Evolutionary conservation across 2,888 invertebrate species (phyloP).

Genomic region (Blomia tropicalis): DNA sequence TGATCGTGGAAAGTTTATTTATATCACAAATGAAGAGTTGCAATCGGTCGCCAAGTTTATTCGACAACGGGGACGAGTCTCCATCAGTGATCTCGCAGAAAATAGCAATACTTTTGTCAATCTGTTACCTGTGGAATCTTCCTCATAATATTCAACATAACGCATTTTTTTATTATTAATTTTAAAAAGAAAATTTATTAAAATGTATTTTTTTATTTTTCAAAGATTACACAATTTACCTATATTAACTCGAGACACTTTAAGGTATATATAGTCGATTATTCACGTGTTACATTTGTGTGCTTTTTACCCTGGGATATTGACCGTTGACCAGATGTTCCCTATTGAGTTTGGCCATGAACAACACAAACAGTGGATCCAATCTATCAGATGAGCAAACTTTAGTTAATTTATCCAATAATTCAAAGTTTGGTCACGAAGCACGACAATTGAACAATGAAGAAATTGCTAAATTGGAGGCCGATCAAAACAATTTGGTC

Average conservation of each 20-base stretch:
- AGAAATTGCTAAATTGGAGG: slow-evolving; percentile 43
- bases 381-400: too few relatives aligned
- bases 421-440: slow-evolving; percentile 29
- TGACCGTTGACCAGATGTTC: background rate
- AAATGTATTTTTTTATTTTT: background rate
- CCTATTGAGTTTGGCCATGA: background rate
- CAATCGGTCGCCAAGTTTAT: slow-evolving; percentile 88
- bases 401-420: too few relatives aligned
- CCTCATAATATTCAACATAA: background rate
- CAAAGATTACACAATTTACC: background rate
- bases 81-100: slow-evolving; percentile 80
- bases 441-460: slow-evolving; percentile 41
- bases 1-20: slow-evolving; percentile 96
- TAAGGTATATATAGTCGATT: too few relatives aligned
- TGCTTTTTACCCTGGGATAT: background rate
- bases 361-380: background rate
- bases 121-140: slow-evolving; percentile 37
- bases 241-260: too few relatives aligned
- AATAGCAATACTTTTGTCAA: slow-evolving; percentile 81
- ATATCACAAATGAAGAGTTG: slow-evolving; percentile 76
- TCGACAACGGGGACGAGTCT: slow-evolving; percentile 78
- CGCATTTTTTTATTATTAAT: background rate
- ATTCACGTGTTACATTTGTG: background rate
- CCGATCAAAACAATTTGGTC: slow-evolving; percentile 47
- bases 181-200: background rate